These are phyloP conservation scores for Micropoecilia bifurca DNA, from an alignment of 2,797 vertebrate species.

Conservation along the genomic window DNA sequence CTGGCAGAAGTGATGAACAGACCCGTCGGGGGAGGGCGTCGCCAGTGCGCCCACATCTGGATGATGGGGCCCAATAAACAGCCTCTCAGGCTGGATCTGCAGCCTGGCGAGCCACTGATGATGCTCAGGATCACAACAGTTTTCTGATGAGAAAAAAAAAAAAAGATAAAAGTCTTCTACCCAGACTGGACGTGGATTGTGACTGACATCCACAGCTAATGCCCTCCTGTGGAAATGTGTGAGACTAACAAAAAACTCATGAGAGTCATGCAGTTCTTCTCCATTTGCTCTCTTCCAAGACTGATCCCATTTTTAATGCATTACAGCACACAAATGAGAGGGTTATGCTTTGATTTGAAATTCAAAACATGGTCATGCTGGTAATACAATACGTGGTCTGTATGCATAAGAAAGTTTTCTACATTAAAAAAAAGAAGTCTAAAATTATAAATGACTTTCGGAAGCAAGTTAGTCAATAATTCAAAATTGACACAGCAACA, in stretches of 20 bases:
- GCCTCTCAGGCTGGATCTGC: constrained; percentile 75
- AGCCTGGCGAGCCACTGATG: constrained; percentile 64
- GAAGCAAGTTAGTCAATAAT: neutral
- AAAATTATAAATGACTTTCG: neutral
- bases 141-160: constrained; percentile 43
- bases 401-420: neutral
- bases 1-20: constrained; percentile 71
- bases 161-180: neutral
- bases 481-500: neutral
- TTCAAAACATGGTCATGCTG: constrained; percentile 13
- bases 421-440: neutral
- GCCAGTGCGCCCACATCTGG: constrained; percentile 73
- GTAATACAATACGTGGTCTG: neutral
- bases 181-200: neutral
- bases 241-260: constrained; percentile 79
- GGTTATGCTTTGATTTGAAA: constrained; percentile 1
- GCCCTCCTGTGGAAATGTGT: constrained; percentile 32
- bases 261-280: constrained; percentile 68
- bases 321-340: constrained; percentile 13
- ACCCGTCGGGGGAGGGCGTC: constrained; percentile 69
- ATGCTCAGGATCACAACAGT: constrained; percentile 38
- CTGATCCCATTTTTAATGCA: constrained; percentile 66
- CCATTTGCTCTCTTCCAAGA: constrained; percentile 20
- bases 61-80: constrained; percentile 70
- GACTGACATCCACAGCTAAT: neutral